These are phyloP conservation scores for Mastomys coucha DNA, from an alignment of 2,113 vertebrate genomes.

Conservation along the genomic window DNA sequence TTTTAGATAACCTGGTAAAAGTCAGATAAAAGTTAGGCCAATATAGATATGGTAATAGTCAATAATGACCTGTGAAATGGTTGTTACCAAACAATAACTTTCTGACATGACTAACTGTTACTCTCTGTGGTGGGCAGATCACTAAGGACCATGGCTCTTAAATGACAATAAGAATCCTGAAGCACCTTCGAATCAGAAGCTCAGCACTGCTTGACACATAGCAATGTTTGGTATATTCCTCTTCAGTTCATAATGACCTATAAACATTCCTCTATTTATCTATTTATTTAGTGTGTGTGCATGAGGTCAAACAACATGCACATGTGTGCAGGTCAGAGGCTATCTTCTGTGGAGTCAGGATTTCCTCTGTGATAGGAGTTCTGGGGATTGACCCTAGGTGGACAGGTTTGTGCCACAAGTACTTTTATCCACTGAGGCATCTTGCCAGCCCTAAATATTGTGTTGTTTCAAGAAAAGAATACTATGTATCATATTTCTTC, in stretches of 20 bases:
- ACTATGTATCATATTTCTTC: background rate
- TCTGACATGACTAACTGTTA: background rate
- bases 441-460: background rate
- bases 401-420: background rate
- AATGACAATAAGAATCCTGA: conserved; percentile 16
- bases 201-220: conserved; percentile 10
- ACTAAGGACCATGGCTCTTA: conserved; percentile 17
- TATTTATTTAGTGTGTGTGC: background rate
- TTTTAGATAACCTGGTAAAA: conserved; percentile 14
- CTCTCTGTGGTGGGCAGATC: background rate
- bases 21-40: conserved; percentile 45
- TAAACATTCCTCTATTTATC: background rate
- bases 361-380: background rate
- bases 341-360: background rate
- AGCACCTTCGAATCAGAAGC: background rate
- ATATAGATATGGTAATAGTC: background rate
- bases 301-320: background rate
- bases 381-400: too few relatives aligned
- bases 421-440: background rate
- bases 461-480: background rate
- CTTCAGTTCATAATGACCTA: background rate
- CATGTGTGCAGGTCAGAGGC: background rate
- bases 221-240: background rate
- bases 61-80: background rate
- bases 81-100: conserved; percentile 22